phyloP scores from a whole-genome alignment of 2,113 vertebrate species.

The Dasypus novemcinctus region DNA sequence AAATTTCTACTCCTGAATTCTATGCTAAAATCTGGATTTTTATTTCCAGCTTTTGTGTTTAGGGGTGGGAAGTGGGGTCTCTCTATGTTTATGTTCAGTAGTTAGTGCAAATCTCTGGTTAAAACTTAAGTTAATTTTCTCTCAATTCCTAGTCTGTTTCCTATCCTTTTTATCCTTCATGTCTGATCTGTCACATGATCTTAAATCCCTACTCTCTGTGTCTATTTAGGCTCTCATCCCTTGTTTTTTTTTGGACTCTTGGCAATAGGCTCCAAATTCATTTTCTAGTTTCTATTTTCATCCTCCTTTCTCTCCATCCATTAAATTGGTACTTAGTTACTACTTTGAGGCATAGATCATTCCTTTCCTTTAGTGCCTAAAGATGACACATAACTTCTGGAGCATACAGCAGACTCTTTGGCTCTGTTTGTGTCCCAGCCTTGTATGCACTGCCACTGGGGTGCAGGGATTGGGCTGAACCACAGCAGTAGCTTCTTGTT shows the following conservation, averaged over 20 bases:
- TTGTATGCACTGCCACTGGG: not conserved
- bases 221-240: not conserved
- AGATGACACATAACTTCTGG: not conserved
- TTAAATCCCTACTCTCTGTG: not conserved
- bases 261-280: not conserved
- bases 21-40: not conserved
- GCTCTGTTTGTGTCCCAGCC: not conserved
- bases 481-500: not conserved
- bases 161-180: not conserved
- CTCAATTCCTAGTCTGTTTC: not conserved
- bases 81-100: not conserved
- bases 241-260: not conserved
- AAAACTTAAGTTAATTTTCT: not conserved
- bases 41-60: not conserved
- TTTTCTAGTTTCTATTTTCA: not conserved
- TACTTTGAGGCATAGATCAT: not conserved
- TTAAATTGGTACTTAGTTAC: not conserved
- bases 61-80: not conserved
- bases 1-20: not conserved
- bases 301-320: not conserved
- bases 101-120: not conserved
- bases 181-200: not conserved
- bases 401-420: not conserved
- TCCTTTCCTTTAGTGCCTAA: not conserved
- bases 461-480: not conserved